Base-by-base conservation (phyloP, 1,140 invertebrate genomes). In the Helicorthomorpha holstii region DNA sequence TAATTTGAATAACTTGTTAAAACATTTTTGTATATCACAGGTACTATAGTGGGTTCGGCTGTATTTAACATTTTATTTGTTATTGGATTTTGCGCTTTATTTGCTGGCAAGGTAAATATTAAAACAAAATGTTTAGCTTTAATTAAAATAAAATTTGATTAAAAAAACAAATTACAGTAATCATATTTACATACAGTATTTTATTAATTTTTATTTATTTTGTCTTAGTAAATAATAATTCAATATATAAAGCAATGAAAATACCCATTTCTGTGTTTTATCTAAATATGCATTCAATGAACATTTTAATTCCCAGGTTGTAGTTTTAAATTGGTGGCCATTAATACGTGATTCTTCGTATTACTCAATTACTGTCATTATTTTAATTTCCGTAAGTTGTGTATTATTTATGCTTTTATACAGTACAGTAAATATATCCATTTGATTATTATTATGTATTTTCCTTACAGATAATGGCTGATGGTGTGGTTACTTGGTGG, bases 271-370 rank as follows among this genome's bases (percentile, higher is more conserved):
- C n/a, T n/a, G n/a, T n/a, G n/a, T n/a, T n/a, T n/a, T n/a, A n/a
- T n/a, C n/a, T n/a, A n/a, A n/a, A n/a, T n/a, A n/a, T n/a, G n/a
- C n/a, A n/a, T n/a, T n/a, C n/a, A n/a, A n/a, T n/a, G n/a, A n/a
- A n/a, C n/a, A n/a, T 22, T 27, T 52, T 26, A 4, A 51, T 41
- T 27, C 29, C 44, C 27, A 52, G 46, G 24, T 48, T 44, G 41
- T 46, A 1, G 26, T 21, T n/a, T 27, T 55, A 16, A 60, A 48
- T 29, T 66, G 63, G 64, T 65, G 63, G 71, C 71, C 71, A 14
- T 57, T 73, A 14, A 68, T 69, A 50, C 56, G 71, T 27, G 71
- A 73, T 54, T 66, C 69, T 1, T 48, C 60, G 10, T 73, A 69
- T 57, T 73, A 73, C 54, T 64, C 64, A 29, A 57, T 68, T 4